Evolutionary conservation across 1,140 invertebrate species (phyloP).

Genomic region (Spodoptera litura): DNA sequence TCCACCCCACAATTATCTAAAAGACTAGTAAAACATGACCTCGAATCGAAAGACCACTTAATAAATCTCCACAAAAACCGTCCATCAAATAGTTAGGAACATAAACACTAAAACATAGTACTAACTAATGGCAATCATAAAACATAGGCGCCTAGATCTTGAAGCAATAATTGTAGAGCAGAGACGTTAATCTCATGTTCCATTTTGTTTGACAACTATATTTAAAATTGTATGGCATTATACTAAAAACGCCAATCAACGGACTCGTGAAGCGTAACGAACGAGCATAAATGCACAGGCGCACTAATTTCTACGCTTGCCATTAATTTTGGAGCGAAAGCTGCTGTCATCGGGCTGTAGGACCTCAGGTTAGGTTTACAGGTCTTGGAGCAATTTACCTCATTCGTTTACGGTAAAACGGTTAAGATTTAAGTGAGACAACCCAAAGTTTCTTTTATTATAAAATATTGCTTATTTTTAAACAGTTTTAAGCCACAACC

Average conservation of each 20-base stretch:
- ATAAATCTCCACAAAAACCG: background rate
- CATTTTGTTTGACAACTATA: conserved; percentile 43
- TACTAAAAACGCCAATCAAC: conserved; percentile 49
- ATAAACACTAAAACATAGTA: background rate
- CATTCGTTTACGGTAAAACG: background rate
- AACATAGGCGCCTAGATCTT: conserved; percentile 39
- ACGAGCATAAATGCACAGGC: background rate
- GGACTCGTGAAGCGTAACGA: conserved; percentile 30
- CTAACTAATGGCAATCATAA: conserved; percentile 8
- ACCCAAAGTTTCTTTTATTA: background rate
- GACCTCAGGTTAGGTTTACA: conserved; percentile 6
- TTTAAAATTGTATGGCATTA: conserved; percentile 47
- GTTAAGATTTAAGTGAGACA: background rate
- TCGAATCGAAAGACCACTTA: background rate
- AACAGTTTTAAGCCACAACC: too few species aligned
- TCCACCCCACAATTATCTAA: background rate
- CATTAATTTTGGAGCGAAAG: conserved; percentile 37
- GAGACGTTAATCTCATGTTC: conserved; percentile 32
- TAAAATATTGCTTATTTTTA: too few species aligned
- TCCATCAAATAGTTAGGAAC: background rate
- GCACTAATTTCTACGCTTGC: conserved; percentile 30
- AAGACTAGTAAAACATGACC: background rate
- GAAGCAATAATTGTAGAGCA: conserved; percentile 28
- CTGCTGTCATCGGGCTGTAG: conserved; percentile 19
- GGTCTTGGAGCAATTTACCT: background rate